Evolutionary conservation across 2,888 invertebrate genomes (phyloP).

Genomic region (Noctua comes): DNA sequence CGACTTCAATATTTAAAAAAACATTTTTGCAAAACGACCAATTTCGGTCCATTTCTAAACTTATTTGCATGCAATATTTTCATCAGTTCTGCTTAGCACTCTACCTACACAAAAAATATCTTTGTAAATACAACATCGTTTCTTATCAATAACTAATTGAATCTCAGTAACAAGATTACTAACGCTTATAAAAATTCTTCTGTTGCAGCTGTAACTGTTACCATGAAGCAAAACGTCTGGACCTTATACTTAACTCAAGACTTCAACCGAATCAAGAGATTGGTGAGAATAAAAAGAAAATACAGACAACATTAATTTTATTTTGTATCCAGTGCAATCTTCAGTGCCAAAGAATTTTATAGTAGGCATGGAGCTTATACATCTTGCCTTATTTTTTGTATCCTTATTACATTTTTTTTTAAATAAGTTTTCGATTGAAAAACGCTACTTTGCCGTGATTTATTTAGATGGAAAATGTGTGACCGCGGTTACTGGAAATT

Average conservation of each 20-base stretch:
- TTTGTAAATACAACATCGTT: conserved; percentile 54
- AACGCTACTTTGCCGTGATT: neutral
- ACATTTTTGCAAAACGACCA: conserved; percentile 8
- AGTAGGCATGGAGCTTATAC: conserved; percentile 44
- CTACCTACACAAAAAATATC: conserved; percentile 16
- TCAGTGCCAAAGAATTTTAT: conserved; percentile 62
- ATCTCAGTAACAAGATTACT: conserved; percentile 13
- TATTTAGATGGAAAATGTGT: neutral
- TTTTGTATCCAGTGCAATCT: conserved; percentile 62
- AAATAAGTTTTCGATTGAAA: neutral
- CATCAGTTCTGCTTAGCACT: conserved; percentile 39
- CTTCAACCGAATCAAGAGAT: conserved; percentile 65
- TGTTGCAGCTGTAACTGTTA: conserved; percentile 75
- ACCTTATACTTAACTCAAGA: conserved; percentile 77
- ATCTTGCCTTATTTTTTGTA: conserved; percentile 59
- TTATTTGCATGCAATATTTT: conserved; percentile 53
- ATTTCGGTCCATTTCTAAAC: conserved; percentile 23
- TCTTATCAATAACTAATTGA: conserved; percentile 36
- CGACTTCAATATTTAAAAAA: neutral
- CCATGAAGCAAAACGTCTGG: conserved; percentile 70
- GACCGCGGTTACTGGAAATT: neutral
- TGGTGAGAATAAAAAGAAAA: conserved; percentile 56
- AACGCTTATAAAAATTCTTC: conserved; percentile 52
- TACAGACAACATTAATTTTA: conserved; percentile 39
- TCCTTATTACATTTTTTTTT: conserved; percentile 14